phyloP scores from a whole-genome alignment of 2,888 invertebrate species.

The Furcula furcula region DNA sequence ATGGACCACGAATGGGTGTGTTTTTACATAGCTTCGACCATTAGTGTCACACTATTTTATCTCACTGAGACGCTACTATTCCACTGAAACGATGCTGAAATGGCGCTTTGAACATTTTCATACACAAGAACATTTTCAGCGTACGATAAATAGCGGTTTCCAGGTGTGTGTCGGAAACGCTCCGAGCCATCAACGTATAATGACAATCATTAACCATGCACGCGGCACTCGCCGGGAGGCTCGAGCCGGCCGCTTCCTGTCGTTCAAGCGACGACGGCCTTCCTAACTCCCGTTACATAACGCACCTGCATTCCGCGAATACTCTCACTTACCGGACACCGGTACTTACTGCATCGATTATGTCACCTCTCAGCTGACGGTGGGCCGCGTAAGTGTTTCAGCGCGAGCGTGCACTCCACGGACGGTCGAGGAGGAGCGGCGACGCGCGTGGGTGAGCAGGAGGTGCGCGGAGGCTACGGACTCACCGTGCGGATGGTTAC shows the following conservation, averaged over 20 bases:
- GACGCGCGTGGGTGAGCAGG: conserved; percentile 44
- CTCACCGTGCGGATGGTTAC: conserved; percentile 79
- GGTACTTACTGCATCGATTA: conserved; percentile 78
- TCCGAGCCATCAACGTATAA: conserved; percentile 23
- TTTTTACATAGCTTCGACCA: too few species aligned
- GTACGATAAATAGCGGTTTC: conserved; percentile 6
- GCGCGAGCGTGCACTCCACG: conserved; percentile 31
- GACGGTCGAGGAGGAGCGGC: conserved; percentile 40
- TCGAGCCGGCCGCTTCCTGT: conserved; percentile 29
- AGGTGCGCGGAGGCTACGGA: conserved; percentile 71
- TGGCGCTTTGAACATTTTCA: too few species aligned
- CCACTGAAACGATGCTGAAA: too few species aligned
- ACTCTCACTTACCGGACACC: conserved; percentile 58
- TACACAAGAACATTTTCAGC: conserved; percentile 5
- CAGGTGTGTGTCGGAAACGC: conserved; percentile 18
- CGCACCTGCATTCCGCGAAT: conserved; percentile 62
- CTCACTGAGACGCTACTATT: too few species aligned
- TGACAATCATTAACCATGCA: conserved; percentile 30
- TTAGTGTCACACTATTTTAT: too few species aligned
- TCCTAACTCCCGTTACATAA: conserved; percentile 64
- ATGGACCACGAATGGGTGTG: too few species aligned
- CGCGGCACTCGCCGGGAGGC: conserved; percentile 28
- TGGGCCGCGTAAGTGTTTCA: conserved; percentile 52
- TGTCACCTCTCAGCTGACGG: conserved; percentile 75
- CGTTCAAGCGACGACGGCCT: conserved; percentile 15